Conservation (phyloP, 2,888 invertebrate species). For the Aethes cnicana region DNA sequence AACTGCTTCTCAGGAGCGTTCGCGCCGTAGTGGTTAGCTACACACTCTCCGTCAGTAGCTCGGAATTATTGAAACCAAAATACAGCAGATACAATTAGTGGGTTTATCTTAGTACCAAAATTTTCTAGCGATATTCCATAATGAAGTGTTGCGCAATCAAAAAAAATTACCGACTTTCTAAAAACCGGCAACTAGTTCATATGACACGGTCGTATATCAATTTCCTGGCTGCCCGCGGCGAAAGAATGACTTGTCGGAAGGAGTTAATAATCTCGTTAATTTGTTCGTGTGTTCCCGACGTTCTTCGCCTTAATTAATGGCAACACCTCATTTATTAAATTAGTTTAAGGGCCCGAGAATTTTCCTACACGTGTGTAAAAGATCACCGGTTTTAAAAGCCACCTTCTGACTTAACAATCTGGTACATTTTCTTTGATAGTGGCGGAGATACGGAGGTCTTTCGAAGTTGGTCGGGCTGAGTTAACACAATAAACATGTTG, state of each 20-base stretch:
- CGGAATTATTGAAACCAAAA: no score
- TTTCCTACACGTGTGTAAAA: constrained; percentile 59
- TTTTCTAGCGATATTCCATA: no score
- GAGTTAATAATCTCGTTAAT: constrained; percentile 81
- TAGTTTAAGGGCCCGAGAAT: constrained; percentile 73
- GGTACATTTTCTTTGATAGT: background rate
- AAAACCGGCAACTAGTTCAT: no score
- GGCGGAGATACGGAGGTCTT: background rate
- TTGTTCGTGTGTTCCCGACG: constrained; percentile 72
- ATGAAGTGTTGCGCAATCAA: no score
- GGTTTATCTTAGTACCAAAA: no score
- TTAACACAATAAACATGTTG: constrained; percentile 78
- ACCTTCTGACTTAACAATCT: constrained; percentile 37
- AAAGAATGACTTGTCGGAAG: constrained; percentile 78
- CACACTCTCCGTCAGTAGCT: no score
- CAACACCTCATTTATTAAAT: constrained; percentile 82
- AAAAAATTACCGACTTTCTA: no score
- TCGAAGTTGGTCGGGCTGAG: constrained; percentile 51
- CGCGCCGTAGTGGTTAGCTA: no score
- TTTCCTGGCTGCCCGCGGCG: constrained; percentile 32
- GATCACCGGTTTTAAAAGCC: constrained; percentile 55
- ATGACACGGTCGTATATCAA: background rate
- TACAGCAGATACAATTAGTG: no score
- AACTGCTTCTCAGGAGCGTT: no score
- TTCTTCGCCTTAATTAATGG: constrained; percentile 78